A percentile compares a stretch with the other conserved stretches of the same genome.
These are phyloP conservation scores for Phacellophora camtschatica DNA, from an alignment of 30 jellyfish, hydroid and myxozoan species.

Conservation along the genomic window DNA sequence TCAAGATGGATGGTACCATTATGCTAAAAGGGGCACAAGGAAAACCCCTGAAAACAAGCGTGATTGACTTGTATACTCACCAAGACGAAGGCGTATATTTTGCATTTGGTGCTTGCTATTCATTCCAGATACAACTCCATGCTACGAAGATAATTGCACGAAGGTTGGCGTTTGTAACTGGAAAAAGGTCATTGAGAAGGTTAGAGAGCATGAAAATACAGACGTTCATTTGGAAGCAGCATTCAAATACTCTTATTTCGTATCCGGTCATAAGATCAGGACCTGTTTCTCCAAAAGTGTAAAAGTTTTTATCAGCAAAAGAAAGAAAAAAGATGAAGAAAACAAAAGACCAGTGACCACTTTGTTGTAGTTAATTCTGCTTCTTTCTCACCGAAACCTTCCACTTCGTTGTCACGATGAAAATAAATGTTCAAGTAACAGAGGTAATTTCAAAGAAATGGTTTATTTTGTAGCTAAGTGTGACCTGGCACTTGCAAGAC, in stretches of 20 bases:
- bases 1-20: background rate
- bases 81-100: background rate
- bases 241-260: background rate
- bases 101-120: constrained; percentile 16
- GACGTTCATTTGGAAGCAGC: background rate
- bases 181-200: background rate
- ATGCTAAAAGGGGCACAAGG: background rate
- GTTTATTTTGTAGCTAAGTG: no score
- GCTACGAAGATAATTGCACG: constrained; percentile 2
- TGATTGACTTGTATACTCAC: constrained; percentile 2
- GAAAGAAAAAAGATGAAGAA: background rate
- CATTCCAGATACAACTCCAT: background rate
- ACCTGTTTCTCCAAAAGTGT: background rate
- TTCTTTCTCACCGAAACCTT: no score
- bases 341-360: background rate
- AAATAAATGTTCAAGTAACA: no score
- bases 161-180: background rate
- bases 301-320: background rate
- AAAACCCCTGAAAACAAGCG: background rate
- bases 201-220: background rate
- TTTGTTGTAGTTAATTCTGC: no score
- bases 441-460: no score
- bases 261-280: background rate
- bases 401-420: no score
- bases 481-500: no score